Percentiles rank a stretch among this genome's conserved stretches.
These are phyloP conservation scores for Cotesia typhae DNA, from an alignment of 1,140 invertebrate genomes.

Conservation along the genomic window DNA sequence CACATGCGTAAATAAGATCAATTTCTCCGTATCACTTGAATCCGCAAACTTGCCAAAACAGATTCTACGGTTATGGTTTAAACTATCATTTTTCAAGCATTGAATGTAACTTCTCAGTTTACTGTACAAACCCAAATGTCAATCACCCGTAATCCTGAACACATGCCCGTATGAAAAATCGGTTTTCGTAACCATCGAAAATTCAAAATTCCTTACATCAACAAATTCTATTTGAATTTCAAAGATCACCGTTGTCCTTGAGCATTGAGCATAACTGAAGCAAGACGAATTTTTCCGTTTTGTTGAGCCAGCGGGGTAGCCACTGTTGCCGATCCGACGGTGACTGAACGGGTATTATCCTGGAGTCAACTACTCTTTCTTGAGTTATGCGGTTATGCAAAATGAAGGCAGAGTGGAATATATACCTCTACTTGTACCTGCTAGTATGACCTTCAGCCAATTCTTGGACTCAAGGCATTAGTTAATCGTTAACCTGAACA, in stretches of 20 bases:
- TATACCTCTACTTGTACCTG: constrained; percentile 37
- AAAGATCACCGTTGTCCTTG: constrained; percentile 49
- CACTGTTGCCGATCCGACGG: constrained; percentile 2
- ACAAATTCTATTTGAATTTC: constrained; percentile 47
- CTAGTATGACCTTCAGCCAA: constrained; percentile 16
- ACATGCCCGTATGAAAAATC: constrained; percentile 1
- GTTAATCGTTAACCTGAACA: constrained; percentile 30
- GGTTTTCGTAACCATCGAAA: constrained; percentile 25
- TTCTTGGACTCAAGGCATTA: constrained; percentile 35
- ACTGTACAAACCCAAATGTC: constrained; percentile 20
- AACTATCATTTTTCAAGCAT: constrained; percentile 4
- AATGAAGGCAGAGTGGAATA: constrained; percentile 46
- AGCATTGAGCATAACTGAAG: constrained; percentile 56
- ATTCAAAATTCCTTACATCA: constrained; percentile 49
- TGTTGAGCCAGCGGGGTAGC: constrained; percentile 40
- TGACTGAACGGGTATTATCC: constrained; percentile 8
- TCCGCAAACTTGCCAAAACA: constrained; percentile 17
- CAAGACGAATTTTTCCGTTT: constrained; percentile 52
- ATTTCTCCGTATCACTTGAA: not conserved
- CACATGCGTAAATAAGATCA: constrained; percentile 5
- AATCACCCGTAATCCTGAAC: not conserved
- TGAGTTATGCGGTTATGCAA: constrained; percentile 56
- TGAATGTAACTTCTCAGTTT: not conserved
- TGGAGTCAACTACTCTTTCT: not conserved
- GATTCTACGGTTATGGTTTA: constrained; percentile 14